phyloP scores from a whole-genome alignment of 2,888 invertebrate species.

The Epirrita christyi region DNA sequence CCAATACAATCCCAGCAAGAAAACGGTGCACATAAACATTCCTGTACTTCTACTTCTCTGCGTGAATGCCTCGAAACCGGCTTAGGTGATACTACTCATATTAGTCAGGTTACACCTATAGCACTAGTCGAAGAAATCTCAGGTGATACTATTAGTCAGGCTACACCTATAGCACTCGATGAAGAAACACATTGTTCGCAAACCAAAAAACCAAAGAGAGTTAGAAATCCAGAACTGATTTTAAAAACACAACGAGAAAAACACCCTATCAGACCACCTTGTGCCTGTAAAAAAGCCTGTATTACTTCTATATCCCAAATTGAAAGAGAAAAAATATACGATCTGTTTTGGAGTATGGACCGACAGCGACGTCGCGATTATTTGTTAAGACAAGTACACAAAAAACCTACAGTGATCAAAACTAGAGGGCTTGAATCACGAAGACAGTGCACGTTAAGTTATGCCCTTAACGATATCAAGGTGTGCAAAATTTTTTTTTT shows the following conservation, averaged over 20 bases:
- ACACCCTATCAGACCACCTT: neutral
- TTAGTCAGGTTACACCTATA: too few relatives aligned
- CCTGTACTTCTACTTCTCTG: neutral
- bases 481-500: constrained; percentile 1
- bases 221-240: neutral
- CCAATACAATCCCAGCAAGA: too few relatives aligned
- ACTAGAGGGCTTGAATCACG: neutral
- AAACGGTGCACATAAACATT: neutral
- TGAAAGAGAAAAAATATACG: neutral
- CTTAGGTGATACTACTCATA: neutral
- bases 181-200: neutral
- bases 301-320: neutral
- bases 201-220: neutral
- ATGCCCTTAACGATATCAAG: neutral
- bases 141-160: too few relatives aligned
- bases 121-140: too few relatives aligned
- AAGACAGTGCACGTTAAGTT: constrained; percentile 1
- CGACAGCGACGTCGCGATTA: neutral
- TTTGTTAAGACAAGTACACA: neutral
- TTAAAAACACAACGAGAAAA: neutral
- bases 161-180: neutral
- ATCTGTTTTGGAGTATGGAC: neutral
- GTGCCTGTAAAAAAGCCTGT: neutral
- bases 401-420: neutral
- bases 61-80: neutral